Conservation (phyloP, 2,888 invertebrate species). For the Lottia scabra region DNA sequence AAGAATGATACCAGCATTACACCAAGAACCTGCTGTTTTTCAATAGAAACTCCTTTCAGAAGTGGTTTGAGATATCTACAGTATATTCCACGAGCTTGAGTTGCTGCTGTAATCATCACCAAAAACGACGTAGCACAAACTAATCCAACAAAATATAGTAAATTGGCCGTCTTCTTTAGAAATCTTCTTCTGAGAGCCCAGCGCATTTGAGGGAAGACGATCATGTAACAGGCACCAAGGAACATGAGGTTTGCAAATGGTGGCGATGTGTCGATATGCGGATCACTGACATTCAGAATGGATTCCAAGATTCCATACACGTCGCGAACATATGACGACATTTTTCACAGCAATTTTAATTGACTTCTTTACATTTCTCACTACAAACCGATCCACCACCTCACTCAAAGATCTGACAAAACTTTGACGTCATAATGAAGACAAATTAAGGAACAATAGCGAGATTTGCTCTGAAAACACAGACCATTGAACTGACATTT, state of each 20-base stretch:
- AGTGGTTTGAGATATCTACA: background rate
- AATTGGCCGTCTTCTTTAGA: background rate
- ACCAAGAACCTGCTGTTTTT: background rate
- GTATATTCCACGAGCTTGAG: background rate
- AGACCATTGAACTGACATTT: too few species aligned
- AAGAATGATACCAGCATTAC: background rate
- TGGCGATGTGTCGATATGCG: background rate
- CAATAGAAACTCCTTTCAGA: background rate
- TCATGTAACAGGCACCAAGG: background rate
- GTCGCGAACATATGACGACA: too few species aligned
- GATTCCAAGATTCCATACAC: too few species aligned
- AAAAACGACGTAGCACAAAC: background rate
- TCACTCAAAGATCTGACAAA: too few species aligned
- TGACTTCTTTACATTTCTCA: too few species aligned
- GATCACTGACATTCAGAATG: too few species aligned
- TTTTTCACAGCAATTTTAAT: too few species aligned
- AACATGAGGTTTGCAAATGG: background rate
- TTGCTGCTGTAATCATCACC: background rate
- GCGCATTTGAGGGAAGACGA: background rate
- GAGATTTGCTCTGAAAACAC: too few species aligned
- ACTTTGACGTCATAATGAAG: too few species aligned
- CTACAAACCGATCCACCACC: too few species aligned
- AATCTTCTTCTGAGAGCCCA: background rate
- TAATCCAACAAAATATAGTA: background rate
- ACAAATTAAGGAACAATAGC: too few species aligned